phyloP scores from a whole-genome alignment of 2,888 invertebrate genomes.

The Apotomis betuletana region DNA sequence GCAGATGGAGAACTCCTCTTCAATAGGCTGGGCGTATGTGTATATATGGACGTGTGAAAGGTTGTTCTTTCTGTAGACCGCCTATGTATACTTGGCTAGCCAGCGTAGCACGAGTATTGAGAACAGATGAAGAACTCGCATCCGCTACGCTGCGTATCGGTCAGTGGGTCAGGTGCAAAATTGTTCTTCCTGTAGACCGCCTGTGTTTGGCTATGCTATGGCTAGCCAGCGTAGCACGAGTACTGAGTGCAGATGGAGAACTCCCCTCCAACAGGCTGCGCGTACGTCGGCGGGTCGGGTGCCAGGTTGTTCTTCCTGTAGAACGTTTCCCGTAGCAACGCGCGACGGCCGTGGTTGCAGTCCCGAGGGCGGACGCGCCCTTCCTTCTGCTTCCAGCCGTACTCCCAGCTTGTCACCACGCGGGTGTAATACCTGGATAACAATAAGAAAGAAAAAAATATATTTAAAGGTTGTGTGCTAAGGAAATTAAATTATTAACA shows the following conservation, averaged over 20 bases:
- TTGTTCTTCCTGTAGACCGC: slow-evolving; percentile 82
- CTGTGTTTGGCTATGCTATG: slow-evolving; percentile 53
- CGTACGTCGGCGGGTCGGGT: slow-evolving; percentile 82
- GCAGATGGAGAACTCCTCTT: slow-evolving; percentile 68
- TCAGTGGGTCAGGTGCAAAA: slow-evolving; percentile 41
- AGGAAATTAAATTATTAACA: too few species aligned
- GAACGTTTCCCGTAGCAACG: slow-evolving; percentile 81
- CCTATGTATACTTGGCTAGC: slow-evolving; percentile 44
- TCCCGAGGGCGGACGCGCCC: slow-evolving; percentile 62
- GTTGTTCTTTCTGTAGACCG: slow-evolving; percentile 84
- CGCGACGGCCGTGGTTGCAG: slow-evolving; percentile 76
- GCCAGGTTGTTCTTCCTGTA: slow-evolving; percentile 82
- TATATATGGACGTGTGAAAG: slow-evolving; percentile 78
- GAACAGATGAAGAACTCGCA: slow-evolving; percentile 68
- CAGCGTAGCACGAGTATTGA: slow-evolving; percentile 66
- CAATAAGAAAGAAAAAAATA: not conserved
- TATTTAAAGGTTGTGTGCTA: too few species aligned
- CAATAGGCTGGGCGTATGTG: slow-evolving; percentile 79
- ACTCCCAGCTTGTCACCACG: slow-evolving; percentile 77
- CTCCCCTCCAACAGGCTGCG: slow-evolving; percentile 72
- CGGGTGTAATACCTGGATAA: slow-evolving; percentile 77
- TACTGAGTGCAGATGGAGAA: slow-evolving; percentile 73
- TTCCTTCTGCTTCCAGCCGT: slow-evolving; percentile 84
- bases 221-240: slow-evolving; percentile 59
- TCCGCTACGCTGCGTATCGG: slow-evolving; percentile 79